Evolutionary conservation across 2,888 invertebrate species (phyloP).

Genomic region (Ceraclea dissimilis): DNA sequence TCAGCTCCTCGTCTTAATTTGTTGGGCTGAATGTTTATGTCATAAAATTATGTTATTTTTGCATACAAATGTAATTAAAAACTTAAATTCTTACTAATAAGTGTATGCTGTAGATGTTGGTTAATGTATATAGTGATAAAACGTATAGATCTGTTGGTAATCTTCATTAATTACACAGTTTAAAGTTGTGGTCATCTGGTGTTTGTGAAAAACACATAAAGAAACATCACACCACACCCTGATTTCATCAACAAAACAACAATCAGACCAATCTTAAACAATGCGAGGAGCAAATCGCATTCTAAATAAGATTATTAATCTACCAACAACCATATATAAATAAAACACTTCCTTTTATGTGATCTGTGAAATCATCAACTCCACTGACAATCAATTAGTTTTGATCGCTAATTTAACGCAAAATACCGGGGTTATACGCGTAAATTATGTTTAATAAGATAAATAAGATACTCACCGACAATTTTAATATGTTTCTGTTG

Average conservation of each 20-base stretch:
- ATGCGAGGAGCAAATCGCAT: background rate
- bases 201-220: background rate
- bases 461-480: constrained; percentile 9
- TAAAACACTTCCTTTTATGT: background rate
- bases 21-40: too few species aligned
- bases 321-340: background rate
- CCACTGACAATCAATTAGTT: background rate
- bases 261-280: background rate
- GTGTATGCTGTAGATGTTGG: too few species aligned
- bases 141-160: too few species aligned
- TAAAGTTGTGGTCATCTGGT: too few species aligned
- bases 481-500: constrained; percentile 6
- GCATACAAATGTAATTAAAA: too few species aligned
- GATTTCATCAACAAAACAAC: background rate
- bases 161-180: too few species aligned
- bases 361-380: background rate
- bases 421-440: background rate
- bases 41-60: too few species aligned
- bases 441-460: background rate
- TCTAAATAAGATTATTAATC: background rate
- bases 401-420: background rate
- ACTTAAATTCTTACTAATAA: too few species aligned
- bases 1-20: too few species aligned
- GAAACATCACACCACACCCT: background rate
- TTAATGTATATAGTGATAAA: too few species aligned